A percentile compares a stretch with the other conserved stretches of the same genome.
Evolutionary conservation across 2,797 vertebrate species (phyloP).

Genomic region (Sebastes goodei): DNA sequence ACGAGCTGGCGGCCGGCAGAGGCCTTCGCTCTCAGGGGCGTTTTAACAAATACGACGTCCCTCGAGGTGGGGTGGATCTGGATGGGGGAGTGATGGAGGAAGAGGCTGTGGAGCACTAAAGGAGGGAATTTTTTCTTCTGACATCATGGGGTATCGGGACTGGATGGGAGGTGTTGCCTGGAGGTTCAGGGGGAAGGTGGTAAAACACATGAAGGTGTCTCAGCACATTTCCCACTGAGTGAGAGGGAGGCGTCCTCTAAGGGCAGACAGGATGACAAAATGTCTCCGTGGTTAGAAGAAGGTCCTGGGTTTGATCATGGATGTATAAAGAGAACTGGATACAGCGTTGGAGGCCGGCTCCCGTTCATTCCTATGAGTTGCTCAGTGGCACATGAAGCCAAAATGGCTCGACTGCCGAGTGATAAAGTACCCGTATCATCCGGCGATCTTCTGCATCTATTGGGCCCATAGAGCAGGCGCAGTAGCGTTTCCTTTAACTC

Average conservation of each 20-base stretch:
- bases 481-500: no score
- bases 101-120: not conserved
- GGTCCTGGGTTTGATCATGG: not conserved
- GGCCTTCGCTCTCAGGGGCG: conserved; percentile 43
- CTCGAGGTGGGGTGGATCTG: not conserved
- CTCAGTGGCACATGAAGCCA: no score
- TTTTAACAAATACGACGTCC: conserved; percentile 51
- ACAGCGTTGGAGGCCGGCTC: no score
- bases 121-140: not conserved
- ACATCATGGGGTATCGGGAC: not conserved
- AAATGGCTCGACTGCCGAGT: no score
- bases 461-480: no score
- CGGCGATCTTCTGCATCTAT: no score
- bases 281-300: not conserved
- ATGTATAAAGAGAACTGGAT: no score
- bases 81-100: not conserved
- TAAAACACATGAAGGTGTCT: not conserved
- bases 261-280: not conserved
- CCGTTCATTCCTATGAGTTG: no score
- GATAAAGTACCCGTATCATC: no score
- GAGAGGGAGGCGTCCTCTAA: not conserved
- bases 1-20: conserved; percentile 67
- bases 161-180: not conserved
- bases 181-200: not conserved
- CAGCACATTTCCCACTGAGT: not conserved